Percentiles rank a stretch among this genome's conserved stretches.
Conservation (phyloP, 2,113 vertebrate species). For the Microtus oregoni region DNA sequence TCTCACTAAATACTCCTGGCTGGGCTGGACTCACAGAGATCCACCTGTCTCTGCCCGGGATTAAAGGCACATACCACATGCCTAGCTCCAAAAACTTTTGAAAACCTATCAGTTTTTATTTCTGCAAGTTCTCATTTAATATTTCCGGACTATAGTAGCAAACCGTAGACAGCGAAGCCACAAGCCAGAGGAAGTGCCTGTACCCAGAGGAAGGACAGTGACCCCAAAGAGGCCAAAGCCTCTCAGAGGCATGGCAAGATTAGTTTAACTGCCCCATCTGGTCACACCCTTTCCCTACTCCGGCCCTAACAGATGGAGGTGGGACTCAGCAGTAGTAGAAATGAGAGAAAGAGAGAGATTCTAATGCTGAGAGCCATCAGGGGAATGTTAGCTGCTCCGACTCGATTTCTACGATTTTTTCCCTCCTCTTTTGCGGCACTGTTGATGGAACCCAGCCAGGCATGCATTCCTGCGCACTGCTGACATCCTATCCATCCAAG, state of each 20-base stretch:
- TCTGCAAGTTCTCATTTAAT: slow-evolving; percentile 15
- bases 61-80: background rate
- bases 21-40: background rate
- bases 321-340: background rate
- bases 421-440: background rate
- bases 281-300: background rate
- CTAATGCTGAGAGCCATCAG: background rate
- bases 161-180: background rate
- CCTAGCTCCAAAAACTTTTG: background rate
- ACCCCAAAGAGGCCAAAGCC: background rate
- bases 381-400: background rate
- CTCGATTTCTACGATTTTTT: background rate
- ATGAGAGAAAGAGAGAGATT: background rate
- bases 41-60: background rate
- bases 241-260: fast-evolving
- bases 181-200: fast-evolving
- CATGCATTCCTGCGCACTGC: fast-evolving
- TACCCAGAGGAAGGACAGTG: fast-evolving
- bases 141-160: background rate
- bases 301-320: fast-evolving
- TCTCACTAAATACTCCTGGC: background rate
- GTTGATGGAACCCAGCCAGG: background rate
- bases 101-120: background rate
- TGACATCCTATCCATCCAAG: background rate
- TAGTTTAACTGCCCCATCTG: fast-evolving